Evolutionary conservation across 2,888 invertebrate genomes (phyloP), one percentile per base, ranked within the genome.

Genomic region (Rosalia funebris): DNA sequence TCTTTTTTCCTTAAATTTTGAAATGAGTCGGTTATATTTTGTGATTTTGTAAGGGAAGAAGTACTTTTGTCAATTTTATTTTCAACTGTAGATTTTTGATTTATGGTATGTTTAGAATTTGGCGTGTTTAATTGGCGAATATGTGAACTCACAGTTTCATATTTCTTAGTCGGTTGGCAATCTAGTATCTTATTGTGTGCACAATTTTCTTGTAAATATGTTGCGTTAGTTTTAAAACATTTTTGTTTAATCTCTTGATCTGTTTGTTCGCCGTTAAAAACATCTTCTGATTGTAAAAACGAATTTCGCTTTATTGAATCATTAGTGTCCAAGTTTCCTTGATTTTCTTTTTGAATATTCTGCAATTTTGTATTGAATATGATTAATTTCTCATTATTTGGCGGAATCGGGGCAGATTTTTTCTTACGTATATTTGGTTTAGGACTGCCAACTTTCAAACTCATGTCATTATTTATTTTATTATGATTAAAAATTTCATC

Each of bases 391-490:
- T 19, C 45, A 70, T 62, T 72, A 72, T 63, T 71, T 4, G 74
- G 75, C 32, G 90, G 90, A 10, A 87, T 88, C 1, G 91, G 91
- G 0, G 91, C 91, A 0, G 90, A 90, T 76, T 92, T 92, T 81
- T 91, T 91, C 72, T 91, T 86, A 59, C 92, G 79, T 70, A 71
- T 70, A 77, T 82, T 75, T 59, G 80, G 80, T 66, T 74, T 78
- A 12, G 91, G 92, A 80, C 92, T 92, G 32, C 67, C 90, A 87
- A 70, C 88, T 86, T 63, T 66, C 11, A 63, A 37, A 42, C 59
- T 61, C 41, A 66, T 48, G 41, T 48, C 47, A 10, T 63, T 55
- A 56, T 65, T 56, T 55, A 59, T 62, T 15, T 68, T 65, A 69
- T 83, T 82, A 65, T 81, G 83, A 67, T 25, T 48, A 15, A 45